Conservation (phyloP, 1,140 invertebrate genomes). For the Bombus picipes region DNA sequence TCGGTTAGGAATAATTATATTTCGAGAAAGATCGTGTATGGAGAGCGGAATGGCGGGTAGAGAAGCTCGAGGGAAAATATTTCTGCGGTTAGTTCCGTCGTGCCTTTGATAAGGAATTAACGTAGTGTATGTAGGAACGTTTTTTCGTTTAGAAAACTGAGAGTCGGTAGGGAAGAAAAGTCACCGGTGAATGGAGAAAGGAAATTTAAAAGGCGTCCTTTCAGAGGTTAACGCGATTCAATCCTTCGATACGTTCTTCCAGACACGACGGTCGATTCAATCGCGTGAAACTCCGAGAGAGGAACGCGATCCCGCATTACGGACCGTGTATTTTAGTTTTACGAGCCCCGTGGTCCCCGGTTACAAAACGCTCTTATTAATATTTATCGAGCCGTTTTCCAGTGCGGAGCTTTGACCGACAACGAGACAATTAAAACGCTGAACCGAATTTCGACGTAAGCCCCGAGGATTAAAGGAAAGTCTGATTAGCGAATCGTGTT, state of each 20-base stretch:
- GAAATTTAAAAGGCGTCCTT: conserved; percentile 12
- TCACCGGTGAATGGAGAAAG: conserved; percentile 10
- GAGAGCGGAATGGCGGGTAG: too few species aligned
- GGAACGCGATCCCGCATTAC: not conserved
- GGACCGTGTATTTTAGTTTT: not conserved
- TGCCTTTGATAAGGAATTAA: not conserved
- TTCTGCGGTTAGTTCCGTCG: too few species aligned
- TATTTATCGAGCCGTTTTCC: conserved; percentile 12
- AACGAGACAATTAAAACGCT: conserved; percentile 14
- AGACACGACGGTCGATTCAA: not conserved
- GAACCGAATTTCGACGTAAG: not conserved
- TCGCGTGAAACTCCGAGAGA: not conserved
- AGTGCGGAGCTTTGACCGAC: not conserved
- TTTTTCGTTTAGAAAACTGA: not conserved
- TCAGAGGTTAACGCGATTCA: conserved; percentile 21
- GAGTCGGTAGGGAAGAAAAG: not conserved
- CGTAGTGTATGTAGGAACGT: not conserved
- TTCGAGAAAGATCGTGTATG: too few species aligned
- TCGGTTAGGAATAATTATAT: not conserved
- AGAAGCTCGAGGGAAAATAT: too few species aligned
- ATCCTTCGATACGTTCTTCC: conserved; percentile 11
- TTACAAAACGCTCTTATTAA: conserved; percentile 18
- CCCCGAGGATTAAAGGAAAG: conserved; percentile 24
- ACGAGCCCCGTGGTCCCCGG: not conserved
- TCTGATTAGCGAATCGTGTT: conserved; percentile 31